Conservation (phyloP, 2,797 vertebrate species). For the Glyptemys insculpta region DNA sequence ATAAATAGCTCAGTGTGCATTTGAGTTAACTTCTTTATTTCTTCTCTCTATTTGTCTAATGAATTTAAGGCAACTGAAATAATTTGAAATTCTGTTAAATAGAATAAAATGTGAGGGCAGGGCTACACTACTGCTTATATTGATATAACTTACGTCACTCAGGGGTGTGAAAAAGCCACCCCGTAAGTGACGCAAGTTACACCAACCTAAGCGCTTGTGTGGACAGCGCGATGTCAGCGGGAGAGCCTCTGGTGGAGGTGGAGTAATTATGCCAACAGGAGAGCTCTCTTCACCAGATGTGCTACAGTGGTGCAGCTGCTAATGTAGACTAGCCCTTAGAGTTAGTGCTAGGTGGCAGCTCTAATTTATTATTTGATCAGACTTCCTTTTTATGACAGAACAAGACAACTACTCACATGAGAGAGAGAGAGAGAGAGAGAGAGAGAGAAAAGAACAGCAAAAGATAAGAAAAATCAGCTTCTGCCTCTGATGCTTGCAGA, state of each 20-base stretch:
- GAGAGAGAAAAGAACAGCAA: neutral
- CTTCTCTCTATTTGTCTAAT: neutral
- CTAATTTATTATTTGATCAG: neutral
- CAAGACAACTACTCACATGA: neutral
- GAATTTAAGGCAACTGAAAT: neutral
- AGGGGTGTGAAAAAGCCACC: too few relatives aligned
- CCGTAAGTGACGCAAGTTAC: too few relatives aligned
- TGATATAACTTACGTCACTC: too few relatives aligned
- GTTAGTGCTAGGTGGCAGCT: neutral
- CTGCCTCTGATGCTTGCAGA: neutral
- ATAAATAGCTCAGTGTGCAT: neutral
- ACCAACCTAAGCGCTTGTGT: too few relatives aligned
- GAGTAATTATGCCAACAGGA: too few relatives aligned
- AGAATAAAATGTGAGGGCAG: neutral
- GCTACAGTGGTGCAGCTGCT: too few relatives aligned
- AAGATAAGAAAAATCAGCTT: slow-evolving; percentile 1
- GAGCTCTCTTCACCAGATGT: too few relatives aligned
- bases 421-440: neutral
- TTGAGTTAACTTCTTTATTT: neutral
- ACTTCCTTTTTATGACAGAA: neutral
- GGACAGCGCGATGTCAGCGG: too few relatives aligned
- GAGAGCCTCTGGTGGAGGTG: too few relatives aligned
- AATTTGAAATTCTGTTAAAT: neutral
- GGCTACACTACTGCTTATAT: too few relatives aligned
- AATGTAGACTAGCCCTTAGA: neutral